phyloP scores from a whole-genome alignment of 53 echinoderm and acorn worm genomes.

The Apostichopus leukothele region DNA sequence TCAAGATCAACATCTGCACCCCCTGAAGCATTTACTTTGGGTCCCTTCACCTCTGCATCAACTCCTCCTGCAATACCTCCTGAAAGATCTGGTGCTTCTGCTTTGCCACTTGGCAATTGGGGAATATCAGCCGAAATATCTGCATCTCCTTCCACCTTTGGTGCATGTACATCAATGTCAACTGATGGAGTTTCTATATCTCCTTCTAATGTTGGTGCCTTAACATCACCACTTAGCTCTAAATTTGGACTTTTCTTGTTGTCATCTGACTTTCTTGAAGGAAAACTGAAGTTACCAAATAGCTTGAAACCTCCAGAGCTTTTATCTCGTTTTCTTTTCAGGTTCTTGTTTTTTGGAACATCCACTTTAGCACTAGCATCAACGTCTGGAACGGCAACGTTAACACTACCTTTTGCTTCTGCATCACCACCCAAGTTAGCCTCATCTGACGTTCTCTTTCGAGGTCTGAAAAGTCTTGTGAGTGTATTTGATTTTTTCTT shows the following conservation, averaged over 20 bases:
- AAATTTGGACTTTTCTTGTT: slow-evolving; percentile 8
- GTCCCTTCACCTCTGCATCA: slow-evolving; percentile 50
- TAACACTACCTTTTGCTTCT: slow-evolving; percentile 50
- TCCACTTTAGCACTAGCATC: slow-evolving; percentile 50
- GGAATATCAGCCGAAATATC: slow-evolving; percentile 46
- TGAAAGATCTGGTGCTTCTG: slow-evolving; percentile 29
- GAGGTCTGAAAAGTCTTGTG: slow-evolving; percentile 46
- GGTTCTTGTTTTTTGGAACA: slow-evolving; percentile 26
- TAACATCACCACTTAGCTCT: slow-evolving; percentile 52
- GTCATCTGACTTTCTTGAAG: slow-evolving; percentile 23
- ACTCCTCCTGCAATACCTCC: slow-evolving; percentile 48
- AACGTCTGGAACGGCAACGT: slow-evolving; percentile 58
- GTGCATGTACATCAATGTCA: slow-evolving; percentile 33
- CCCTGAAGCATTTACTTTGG: slow-evolving; percentile 45
- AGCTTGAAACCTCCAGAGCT: slow-evolving; percentile 33
- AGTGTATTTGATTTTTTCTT: slow-evolving; percentile 49
- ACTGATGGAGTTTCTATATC: slow-evolving; percentile 44
- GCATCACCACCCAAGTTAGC: slow-evolving; percentile 49
- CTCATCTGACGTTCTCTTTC: slow-evolving; percentile 32
- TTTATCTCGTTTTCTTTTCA: slow-evolving; percentile 9
- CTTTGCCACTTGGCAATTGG: slow-evolving; percentile 19
- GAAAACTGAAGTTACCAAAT: slow-evolving; percentile 41
- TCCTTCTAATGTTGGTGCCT: slow-evolving; percentile 52
- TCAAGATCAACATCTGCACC: not conserved
- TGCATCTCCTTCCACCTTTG: slow-evolving; percentile 32